phyloP scores from a whole-genome alignment of 37 sponge, comb jelly and placozoan species.

The Spongilla lacustris region DNA sequence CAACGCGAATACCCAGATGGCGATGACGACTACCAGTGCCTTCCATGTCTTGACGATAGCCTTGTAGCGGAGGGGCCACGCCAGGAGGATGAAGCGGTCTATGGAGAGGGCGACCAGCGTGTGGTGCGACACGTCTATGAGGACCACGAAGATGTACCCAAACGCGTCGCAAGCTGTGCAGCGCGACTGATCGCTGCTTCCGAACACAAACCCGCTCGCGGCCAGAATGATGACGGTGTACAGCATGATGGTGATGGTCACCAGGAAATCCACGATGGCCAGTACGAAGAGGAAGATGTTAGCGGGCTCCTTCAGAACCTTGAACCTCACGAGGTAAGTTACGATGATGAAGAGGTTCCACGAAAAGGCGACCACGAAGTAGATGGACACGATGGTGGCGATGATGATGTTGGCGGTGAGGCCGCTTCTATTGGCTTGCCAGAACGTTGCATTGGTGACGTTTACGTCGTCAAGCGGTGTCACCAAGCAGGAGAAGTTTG shows the following conservation, averaged over 20 bases:
- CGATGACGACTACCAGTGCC: slow-evolving; percentile 28
- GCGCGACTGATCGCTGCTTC: slow-evolving; percentile 35
- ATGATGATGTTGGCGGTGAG: slow-evolving; percentile 13
- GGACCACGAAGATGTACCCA: slow-evolving; percentile 55
- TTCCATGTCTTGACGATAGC: slow-evolving; percentile 19
- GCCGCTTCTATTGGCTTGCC: slow-evolving; percentile 32
- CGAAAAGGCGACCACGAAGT: slow-evolving; percentile 60
- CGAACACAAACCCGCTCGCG: slow-evolving; percentile 47
- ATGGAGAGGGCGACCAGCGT: slow-evolving; percentile 55
- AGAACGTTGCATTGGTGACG: slow-evolving; percentile 32
- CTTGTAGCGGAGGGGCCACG: slow-evolving; percentile 66
- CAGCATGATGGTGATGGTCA: slow-evolving; percentile 26
- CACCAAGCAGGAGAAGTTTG: slow-evolving; percentile 1
- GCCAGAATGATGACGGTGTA: slow-evolving; percentile 8
- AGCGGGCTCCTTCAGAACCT: slow-evolving; percentile 66
- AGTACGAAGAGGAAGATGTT: slow-evolving; percentile 67
- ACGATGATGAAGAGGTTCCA: slow-evolving; percentile 81
- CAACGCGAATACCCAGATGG: slow-evolving; percentile 28
- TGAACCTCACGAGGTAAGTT: slow-evolving; percentile 41
- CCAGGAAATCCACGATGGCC: slow-evolving; percentile 42
- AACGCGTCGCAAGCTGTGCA: slow-evolving; percentile 45
- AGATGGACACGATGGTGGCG: slow-evolving; percentile 35
- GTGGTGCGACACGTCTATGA: slow-evolving; percentile 56
- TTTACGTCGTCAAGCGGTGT: background rate
- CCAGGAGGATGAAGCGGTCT: slow-evolving; percentile 68